phyloP scores from a whole-genome alignment of 1,140 invertebrate species.

The Cyphomyrmex costatus region DNA sequence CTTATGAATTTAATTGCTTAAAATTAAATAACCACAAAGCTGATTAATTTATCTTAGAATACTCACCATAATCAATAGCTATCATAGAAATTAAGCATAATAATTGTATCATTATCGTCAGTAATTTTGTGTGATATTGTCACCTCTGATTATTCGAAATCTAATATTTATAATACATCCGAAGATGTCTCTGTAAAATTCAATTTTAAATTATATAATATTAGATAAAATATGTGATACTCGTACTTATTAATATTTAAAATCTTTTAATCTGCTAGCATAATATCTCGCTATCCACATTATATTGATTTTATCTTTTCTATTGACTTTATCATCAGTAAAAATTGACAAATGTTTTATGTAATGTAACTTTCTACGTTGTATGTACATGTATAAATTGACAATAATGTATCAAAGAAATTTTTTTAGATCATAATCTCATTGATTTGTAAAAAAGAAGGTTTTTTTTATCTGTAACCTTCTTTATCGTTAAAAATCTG shows the following conservation, averaged over 20 bases:
- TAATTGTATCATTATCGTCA: neutral
- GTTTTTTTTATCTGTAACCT: neutral
- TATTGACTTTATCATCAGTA: neutral
- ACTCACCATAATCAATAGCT: conserved; percentile 21
- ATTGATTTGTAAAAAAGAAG: neutral
- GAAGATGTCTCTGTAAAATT: neutral
- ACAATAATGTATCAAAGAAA: neutral
- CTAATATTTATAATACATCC: neutral
- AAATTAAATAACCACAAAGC: neutral
- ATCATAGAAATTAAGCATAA: conserved; percentile 1
- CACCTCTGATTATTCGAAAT: neutral
- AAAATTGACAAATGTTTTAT: neutral
- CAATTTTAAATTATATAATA: neutral
- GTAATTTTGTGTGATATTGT: neutral
- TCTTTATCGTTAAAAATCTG: neutral
- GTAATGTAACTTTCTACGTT: neutral
- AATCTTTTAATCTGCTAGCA: neutral
- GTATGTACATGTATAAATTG: neutral
- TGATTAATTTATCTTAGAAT: neutral
- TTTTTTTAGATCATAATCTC: neutral
- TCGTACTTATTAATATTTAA: too few relatives aligned
- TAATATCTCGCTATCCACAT: neutral
- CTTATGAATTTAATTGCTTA: neutral
- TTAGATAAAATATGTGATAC: conserved; percentile 32
- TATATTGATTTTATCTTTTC: neutral